Evolutionary conservation across 2,888 invertebrate genomes (phyloP).

Genomic region (Sinohyriopsis cumingii): DNA sequence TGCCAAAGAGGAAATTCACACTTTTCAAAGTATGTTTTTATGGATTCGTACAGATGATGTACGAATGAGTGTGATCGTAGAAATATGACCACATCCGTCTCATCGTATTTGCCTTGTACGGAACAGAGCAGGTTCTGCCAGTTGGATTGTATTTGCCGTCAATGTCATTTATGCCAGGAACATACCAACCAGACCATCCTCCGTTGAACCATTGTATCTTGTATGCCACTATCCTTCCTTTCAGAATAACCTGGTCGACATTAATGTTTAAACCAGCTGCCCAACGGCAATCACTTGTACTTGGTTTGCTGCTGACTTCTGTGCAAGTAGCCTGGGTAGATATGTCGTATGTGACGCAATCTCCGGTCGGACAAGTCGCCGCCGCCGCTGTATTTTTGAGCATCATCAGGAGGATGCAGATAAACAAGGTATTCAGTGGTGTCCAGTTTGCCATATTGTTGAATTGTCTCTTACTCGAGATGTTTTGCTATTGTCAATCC

Average conservation of each 20-base stretch:
- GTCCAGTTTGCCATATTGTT: too few relatives aligned
- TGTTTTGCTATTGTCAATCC: too few relatives aligned
- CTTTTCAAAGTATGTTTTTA: too few relatives aligned
- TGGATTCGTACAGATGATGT: slow-evolving; percentile 14
- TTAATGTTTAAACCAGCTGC: slow-evolving; percentile 11
- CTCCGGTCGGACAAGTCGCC: too few relatives aligned
- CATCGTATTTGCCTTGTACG: slow-evolving; percentile 7
- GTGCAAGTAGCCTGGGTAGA: too few relatives aligned
- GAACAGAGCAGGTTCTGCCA: background rate
- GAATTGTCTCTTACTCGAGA: too few relatives aligned
- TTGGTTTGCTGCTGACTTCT: too few relatives aligned
- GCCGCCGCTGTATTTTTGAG: too few relatives aligned
- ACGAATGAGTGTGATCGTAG: slow-evolving; percentile 25
- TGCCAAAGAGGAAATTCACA: too few relatives aligned
- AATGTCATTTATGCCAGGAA: slow-evolving; percentile 24
- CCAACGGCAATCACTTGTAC: slow-evolving; percentile 15
- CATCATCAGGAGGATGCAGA: too few relatives aligned
- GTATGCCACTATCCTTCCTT: slow-evolving; percentile 21
- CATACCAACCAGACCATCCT: slow-evolving; percentile 20
- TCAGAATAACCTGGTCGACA: background rate
- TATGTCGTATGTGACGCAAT: too few relatives aligned
- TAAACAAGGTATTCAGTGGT: too few relatives aligned
- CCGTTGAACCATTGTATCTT: slow-evolving; percentile 24
- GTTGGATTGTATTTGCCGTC: slow-evolving; percentile 16
- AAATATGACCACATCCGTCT: slow-evolving; percentile 19